Evolutionary conservation across 2,797 vertebrate species (phyloP), one percentile per base, ranked within the genome.

Genomic region (Neostethus bicornis): DNA sequence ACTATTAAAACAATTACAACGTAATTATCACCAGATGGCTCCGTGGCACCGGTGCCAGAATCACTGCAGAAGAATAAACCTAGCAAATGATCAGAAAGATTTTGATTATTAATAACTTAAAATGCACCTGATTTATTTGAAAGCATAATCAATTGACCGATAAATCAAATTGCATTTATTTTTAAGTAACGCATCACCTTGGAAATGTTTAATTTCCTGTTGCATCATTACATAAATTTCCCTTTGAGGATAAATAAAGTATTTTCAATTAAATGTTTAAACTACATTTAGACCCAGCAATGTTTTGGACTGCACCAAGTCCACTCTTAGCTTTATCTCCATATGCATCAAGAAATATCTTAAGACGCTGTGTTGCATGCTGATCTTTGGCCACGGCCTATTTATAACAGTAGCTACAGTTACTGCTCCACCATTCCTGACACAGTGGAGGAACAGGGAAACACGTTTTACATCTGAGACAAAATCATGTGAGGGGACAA

Each of bases 321-420:
- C 31, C 41, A 19, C 17, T 55, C 47, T 54, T 23, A 68, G 29
- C 43, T 41, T 39, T 52, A 55, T 62, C 59, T 59, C 44, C 48
- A 57, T 68, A 44, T 77, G 48, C 48, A 26, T 51, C 75, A 51
- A 51, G 35, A 66, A 68, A 66, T 42, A 34, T 86, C 80, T 84
- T 77, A 44, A 79, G 67, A 78, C 56, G 50, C 63, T 57, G 53
- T 60, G 59, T 52, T 39, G 64, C 71, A 75, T 66, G 54, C 68
- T 84, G 80, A 85, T 77, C 80, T 85, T 82, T 83, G 66, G 78
- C 78, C 69, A 80, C 51, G 12, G 50, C 23, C 85, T 88, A 90
- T 90, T 90, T 87, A 83, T 89, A 89, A 76, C 71, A 64, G 45
- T 75, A 81, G 85, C 84, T 89, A 85, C 80, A 73, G 83, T 90